Evolutionary conservation across 2,113 vertebrate species (phyloP).

Genomic region (Cyprinodon variegatus): DNA sequence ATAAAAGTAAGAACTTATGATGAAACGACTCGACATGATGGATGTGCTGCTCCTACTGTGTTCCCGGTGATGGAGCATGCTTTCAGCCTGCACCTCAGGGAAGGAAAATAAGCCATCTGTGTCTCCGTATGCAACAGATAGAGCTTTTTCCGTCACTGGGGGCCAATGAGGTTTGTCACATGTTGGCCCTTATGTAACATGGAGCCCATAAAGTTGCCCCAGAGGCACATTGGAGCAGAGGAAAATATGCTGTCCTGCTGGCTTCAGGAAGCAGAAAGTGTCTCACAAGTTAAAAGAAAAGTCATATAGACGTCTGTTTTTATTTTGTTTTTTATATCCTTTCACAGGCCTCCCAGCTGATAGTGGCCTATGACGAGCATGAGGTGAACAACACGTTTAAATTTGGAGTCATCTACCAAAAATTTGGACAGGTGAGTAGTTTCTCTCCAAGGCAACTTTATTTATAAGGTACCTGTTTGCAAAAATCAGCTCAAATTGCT

Average conservation of each 20-base stretch:
- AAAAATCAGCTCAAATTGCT: no score
- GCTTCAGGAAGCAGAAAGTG: not conserved
- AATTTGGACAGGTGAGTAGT: slow-evolving; percentile 91
- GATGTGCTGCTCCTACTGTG: slow-evolving; percentile 35
- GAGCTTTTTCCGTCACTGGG: slow-evolving; percentile 23
- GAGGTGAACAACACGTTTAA: slow-evolving; percentile 98
- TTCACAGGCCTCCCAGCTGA: slow-evolving; percentile 91
- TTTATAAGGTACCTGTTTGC: not conserved
- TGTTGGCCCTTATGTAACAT: slow-evolving; percentile 45
- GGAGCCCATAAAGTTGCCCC: slow-evolving; percentile 37
- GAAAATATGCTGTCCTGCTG: slow-evolving; percentile 33
- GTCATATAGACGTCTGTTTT: not conserved
- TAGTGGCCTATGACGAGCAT: slow-evolving; percentile 94
- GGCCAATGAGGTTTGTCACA: slow-evolving; percentile 50
- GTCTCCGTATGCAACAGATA: slow-evolving; percentile 43
- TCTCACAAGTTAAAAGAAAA: slow-evolving; percentile 1
- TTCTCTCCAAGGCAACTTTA: not conserved
- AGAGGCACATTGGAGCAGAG: slow-evolving; percentile 24
- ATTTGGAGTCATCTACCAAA: slow-evolving; percentile 96
- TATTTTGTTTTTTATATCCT: slow-evolving; percentile 43
- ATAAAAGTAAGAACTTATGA: slow-evolving; percentile 14
- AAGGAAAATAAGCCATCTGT: slow-evolving; percentile 59
- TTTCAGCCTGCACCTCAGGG: slow-evolving; percentile 53
- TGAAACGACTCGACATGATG: not conserved
- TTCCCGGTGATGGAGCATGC: slow-evolving; percentile 41